Evolutionary conservation across 2,888 invertebrate genomes (phyloP).

Genomic region (Erynnis tages): DNA sequence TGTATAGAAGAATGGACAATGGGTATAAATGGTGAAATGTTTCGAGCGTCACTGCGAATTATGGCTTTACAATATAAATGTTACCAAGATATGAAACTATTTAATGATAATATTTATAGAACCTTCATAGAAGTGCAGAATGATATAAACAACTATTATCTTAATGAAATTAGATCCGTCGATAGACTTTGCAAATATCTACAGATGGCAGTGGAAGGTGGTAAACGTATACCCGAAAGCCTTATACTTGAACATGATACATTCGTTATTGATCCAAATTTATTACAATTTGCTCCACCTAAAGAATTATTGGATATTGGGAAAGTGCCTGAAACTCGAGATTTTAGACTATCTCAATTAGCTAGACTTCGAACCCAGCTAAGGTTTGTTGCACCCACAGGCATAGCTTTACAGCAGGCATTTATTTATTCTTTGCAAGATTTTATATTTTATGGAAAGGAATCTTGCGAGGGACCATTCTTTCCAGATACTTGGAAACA

Average conservation of each 20-base stretch:
- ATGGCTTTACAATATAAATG: conserved; percentile 60
- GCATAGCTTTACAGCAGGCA: conserved; percentile 65
- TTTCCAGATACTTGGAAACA: conserved; percentile 65
- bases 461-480: conserved; percentile 57
- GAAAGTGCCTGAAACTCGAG: conserved; percentile 46
- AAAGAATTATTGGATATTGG: conserved; percentile 35
- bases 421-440: conserved; percentile 79
- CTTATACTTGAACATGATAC: conserved; percentile 72
- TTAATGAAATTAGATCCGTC: conserved; percentile 71
- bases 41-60: conserved; percentile 70
- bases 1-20: conserved; percentile 81
- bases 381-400: conserved; percentile 67
- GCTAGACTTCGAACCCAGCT: conserved; percentile 59
- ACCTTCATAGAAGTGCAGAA: conserved; percentile 69
- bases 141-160: conserved; percentile 68
- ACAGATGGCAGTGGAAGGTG: conserved; percentile 76
- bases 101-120: conserved; percentile 63
- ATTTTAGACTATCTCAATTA: conserved; percentile 65
- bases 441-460: conserved; percentile 71
- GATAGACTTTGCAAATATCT: conserved; percentile 74
- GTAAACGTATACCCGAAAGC: conserved; percentile 65
- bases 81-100: conserved; percentile 64
- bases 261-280: conserved; percentile 72
- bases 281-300: conserved; percentile 54
- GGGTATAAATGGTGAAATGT: conserved; percentile 80